Evolutionary conservation across 2,797 vertebrate genomes (phyloP), one percentile per base, ranked within the genome.

Genomic region (Brotula barbata): DNA sequence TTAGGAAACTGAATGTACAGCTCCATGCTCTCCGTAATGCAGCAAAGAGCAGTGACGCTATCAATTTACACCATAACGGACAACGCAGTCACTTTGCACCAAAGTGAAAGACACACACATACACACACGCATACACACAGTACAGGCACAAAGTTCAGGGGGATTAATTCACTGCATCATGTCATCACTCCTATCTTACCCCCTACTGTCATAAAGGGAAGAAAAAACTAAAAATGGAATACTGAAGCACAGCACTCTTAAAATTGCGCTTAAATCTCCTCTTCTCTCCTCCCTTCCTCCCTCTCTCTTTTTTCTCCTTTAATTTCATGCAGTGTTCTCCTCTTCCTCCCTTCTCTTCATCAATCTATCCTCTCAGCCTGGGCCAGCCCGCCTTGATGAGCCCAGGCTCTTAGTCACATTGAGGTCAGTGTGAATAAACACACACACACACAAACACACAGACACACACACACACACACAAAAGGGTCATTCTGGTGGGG

Each of bases 361-460:
- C 79, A 73, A 71, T 75, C 91, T 88, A 87, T 92, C 86, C 89
- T 82, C 85, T 91, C 89, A 84, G 78, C 80, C 64, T 78, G 64
- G 81, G 78, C 82, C 79, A 74, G 63, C 56, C 56, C 17, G 47
- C 89, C 90, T 92, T 93, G 92, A 94, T 94, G 92, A 95, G 93
- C 90, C 89, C 90, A 95, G 93, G 91, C 95, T 97, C 94, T 98
- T 96, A 96, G 95, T 95, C 94, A 94, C 96, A 97, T 96, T 95
- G 94, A 94, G 94, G 95, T 95, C 94, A 95, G 90, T 82, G 84
- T 58, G 80, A 84, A 40, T 43, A 55, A 47, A 42, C 23, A 33
- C 58, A 20, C 58, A 41, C 23, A 52, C 17, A 22, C 49, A 47
- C 59, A 25, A 48, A 44, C 49, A 23, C 40, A 53, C 39, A 36